These are phyloP conservation scores for Toxostoma redivivum DNA, from an alignment of 2,113 vertebrate species.

Conservation along the genomic window DNA sequence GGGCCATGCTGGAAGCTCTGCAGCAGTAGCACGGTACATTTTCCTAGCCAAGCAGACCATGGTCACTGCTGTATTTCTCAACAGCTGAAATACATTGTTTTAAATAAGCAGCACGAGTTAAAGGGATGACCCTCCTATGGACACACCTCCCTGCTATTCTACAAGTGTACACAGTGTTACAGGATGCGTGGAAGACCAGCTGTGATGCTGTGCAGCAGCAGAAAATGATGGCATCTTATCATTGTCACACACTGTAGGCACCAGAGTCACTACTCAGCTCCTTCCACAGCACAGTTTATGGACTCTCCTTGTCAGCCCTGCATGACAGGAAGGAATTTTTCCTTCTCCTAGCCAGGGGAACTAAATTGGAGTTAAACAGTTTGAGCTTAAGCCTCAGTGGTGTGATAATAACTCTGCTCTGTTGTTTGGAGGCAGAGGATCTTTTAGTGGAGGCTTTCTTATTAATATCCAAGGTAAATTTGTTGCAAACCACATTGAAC, in stretches of 20 bases:
- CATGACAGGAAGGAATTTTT: not conserved
- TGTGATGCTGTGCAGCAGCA: not conserved
- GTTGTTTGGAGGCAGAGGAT: not conserved
- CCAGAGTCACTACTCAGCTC: not conserved
- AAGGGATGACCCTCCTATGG: fast-evolving
- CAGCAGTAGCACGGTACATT: fast-evolving
- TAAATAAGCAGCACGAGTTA: not conserved
- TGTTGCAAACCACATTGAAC: not conserved
- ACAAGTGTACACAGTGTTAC: not conserved
- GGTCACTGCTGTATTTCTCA: not conserved
- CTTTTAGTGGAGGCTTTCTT: not conserved
- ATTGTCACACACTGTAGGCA: not conserved
- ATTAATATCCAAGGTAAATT: not conserved
- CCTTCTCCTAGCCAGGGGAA: not conserved
- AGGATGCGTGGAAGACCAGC: not conserved
- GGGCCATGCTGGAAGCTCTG: not conserved
- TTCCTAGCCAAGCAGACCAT: not conserved
- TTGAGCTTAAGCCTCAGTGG: not conserved
- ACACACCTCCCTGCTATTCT: not conserved
- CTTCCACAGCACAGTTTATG: not conserved
- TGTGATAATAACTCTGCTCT: not conserved
- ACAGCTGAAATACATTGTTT: not conserved
- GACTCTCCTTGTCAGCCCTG: not conserved
- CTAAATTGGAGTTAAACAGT: not conserved
- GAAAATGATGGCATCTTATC: not conserved